Percentiles rank a stretch among this genome's conserved stretches.
Evolutionary conservation across 2,113 vertebrate species (phyloP).

Genomic region (Archilochus colubris): DNA sequence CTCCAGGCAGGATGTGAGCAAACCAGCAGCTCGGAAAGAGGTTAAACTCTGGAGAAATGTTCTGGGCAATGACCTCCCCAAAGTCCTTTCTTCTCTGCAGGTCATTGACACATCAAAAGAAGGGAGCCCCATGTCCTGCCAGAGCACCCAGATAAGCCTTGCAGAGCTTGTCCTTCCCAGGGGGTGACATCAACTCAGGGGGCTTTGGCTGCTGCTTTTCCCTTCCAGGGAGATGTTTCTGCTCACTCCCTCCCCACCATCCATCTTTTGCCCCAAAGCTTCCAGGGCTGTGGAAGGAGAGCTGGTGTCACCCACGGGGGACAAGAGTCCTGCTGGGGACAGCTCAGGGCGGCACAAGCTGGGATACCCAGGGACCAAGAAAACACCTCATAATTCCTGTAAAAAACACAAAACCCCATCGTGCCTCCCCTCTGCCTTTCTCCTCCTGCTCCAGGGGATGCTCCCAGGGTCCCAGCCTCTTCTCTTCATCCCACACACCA

Average conservation of each 20-base stretch:
- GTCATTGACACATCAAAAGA: conserved; percentile 44
- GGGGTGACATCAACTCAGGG: not conserved
- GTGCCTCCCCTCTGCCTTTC: not conserved
- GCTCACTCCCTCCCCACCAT: not conserved
- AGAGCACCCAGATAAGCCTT: not conserved
- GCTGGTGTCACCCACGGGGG: too few relatives aligned
- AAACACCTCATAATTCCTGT: not conserved
- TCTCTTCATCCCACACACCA: not conserved
- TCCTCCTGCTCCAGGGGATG: not conserved
- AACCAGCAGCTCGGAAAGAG: not conserved
- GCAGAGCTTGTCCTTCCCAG: not conserved
- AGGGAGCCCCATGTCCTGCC: not conserved
- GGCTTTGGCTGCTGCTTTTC: not conserved
- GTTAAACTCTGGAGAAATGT: not conserved
- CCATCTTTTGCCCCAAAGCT: not conserved
- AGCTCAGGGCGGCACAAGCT: fast-evolving
- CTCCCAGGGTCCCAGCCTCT: too few relatives aligned
- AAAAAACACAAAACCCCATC: not conserved
- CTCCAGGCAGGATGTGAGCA: not conserved
- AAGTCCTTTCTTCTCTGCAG: not conserved
- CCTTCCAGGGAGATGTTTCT: not conserved
- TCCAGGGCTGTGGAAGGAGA: not conserved
- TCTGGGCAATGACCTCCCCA: not conserved
- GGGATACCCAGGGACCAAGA: not conserved
- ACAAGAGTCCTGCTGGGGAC: not conserved